These are phyloP conservation scores for Amphiura filiformis DNA, from an alignment of 35 echinoderm and acorn worm genomes.

Conservation along the genomic window DNA sequence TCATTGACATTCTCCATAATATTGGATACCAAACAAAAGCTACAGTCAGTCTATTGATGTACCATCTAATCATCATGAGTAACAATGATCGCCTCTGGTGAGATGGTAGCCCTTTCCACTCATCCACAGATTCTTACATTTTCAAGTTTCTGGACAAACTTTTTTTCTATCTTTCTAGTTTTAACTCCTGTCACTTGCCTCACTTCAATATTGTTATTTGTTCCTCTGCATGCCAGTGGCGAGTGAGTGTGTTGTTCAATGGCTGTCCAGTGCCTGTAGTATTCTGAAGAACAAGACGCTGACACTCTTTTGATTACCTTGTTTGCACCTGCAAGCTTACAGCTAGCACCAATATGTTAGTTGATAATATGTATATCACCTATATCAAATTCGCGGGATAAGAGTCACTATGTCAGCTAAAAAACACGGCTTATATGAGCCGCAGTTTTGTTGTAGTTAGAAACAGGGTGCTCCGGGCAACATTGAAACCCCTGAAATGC, in stretches of 20 bases:
- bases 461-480: neutral
- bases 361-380: conserved; percentile 1
- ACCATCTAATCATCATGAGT: no score
- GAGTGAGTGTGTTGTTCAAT: neutral
- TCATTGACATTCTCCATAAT: no score
- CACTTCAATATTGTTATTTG: neutral
- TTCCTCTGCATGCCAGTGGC: neutral
- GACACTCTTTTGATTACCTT: neutral
- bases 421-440: neutral
- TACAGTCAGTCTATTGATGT: no score
- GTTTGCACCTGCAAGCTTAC: neutral
- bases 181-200: neutral
- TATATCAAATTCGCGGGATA: neutral
- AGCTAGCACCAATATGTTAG: neutral
- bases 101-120: no score
- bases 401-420: conserved; percentile 7
- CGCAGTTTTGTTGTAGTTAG: neutral
- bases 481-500: neutral
- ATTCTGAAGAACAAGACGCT: neutral
- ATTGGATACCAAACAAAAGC: no score
- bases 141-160: no score
- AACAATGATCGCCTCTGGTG: no score
- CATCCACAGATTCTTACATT: no score
- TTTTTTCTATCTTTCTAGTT: no score
- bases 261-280: neutral